Percentiles rank a stretch among this genome's conserved stretches.
Conservation (phyloP, 2,113 vertebrate genomes). For the Microtus ochrogaster region DNA sequence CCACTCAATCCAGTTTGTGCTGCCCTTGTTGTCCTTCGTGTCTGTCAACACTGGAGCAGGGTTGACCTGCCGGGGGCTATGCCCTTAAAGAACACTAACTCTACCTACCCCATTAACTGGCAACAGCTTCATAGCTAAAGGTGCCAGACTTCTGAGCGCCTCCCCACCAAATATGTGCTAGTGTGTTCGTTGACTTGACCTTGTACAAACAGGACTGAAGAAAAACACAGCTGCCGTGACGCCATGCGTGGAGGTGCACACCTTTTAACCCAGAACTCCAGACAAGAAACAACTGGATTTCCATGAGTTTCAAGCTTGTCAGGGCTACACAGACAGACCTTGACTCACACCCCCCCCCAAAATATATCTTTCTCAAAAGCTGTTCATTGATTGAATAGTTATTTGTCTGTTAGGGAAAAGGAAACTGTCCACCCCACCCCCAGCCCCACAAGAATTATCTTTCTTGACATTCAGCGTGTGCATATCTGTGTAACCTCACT, state of each 20-base stretch:
- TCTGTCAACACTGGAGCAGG: background rate
- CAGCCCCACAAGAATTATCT: background rate
- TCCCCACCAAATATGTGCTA: background rate
- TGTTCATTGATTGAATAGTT: constrained; percentile 22
- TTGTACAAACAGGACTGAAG: background rate
- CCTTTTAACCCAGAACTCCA: background rate
- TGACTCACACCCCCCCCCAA: no score
- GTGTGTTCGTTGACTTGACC: background rate
- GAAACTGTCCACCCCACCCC: background rate
- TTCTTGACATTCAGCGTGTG: background rate
- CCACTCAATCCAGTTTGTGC: no score
- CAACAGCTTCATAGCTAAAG: background rate
- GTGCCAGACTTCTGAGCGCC: background rate
- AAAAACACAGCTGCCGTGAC: background rate
- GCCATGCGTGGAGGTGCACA: background rate
- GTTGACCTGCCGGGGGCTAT: no score
- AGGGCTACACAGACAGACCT: background rate
- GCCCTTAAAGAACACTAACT: background rate
- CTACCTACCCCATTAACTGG: no score
- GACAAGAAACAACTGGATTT: background rate
- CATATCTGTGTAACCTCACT: background rate
- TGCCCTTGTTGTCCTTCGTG: background rate
- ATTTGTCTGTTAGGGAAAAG: constrained; percentile 35
- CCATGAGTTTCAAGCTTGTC: background rate
- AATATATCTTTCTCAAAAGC: background rate